Evolutionary conservation across 2,113 vertebrate genomes (phyloP).

Genomic region (Nothocercus nigrocapillus): DNA sequence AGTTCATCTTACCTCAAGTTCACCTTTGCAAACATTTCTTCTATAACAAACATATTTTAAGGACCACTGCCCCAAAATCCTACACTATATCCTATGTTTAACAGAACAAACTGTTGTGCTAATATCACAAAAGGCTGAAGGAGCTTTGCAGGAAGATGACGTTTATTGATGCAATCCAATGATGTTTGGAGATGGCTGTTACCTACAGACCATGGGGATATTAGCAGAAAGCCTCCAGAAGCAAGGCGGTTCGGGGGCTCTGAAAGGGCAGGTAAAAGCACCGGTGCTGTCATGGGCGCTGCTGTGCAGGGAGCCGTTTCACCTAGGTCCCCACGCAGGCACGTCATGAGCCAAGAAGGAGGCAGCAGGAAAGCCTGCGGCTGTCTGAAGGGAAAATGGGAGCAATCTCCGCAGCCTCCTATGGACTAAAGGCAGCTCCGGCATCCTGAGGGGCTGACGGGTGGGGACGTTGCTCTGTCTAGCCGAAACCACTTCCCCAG

Average conservation of each 20-base stretch:
- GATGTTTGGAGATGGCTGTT: not conserved
- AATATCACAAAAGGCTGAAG: not conserved
- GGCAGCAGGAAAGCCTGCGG: not conserved
- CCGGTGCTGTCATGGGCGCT: not conserved
- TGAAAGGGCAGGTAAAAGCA: not conserved
- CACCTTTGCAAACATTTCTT: not conserved
- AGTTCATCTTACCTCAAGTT: not conserved
- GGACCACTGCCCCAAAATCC: not conserved
- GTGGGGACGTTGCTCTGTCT: not conserved
- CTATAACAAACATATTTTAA: not conserved
- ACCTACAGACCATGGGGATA: rapidly evolving
- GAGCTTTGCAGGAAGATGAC: not conserved
- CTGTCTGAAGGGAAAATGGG: not conserved
- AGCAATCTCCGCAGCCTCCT: not conserved
- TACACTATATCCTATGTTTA: not conserved
- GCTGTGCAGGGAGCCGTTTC: not conserved
- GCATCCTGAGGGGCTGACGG: not conserved
- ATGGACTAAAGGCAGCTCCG: not conserved
- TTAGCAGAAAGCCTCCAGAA: not conserved
- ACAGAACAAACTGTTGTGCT: not conserved
- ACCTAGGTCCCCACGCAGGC: not conserved
- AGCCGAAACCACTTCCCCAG: not conserved
- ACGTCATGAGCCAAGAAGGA: not conserved
- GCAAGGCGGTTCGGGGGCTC: not conserved
- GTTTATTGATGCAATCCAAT: not conserved